These are phyloP conservation scores for Macropis europaea DNA, from an alignment of 2,888 invertebrate species.

Conservation along the genomic window DNA sequence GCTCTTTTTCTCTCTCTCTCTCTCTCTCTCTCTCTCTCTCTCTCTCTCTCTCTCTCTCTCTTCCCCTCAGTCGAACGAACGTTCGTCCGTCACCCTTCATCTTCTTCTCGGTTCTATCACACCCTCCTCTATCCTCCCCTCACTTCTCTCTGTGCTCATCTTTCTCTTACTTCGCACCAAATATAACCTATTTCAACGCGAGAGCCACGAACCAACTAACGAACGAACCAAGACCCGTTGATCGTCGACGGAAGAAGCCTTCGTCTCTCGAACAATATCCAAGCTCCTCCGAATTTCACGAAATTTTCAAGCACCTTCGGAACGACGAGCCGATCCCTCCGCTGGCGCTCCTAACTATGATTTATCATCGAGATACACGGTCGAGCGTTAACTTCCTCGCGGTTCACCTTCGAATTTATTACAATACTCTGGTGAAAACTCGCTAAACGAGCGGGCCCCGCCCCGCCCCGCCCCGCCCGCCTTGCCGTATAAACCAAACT, in stretches of 20 bases:
- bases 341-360: not conserved
- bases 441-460: not conserved
- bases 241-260: too few species aligned
- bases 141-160: not conserved
- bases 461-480: too few species aligned
- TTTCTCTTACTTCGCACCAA: not conserved
- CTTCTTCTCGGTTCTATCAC: not conserved
- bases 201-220: not conserved
- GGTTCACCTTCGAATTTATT: conserved; percentile 11
- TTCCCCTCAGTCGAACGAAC: not conserved
- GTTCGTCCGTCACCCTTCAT: not conserved
- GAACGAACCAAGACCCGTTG: too few species aligned
- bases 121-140: not conserved
- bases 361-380: not conserved
- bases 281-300: too few species aligned
- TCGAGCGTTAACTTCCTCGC: conserved; percentile 3
- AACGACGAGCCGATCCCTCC: not conserved
- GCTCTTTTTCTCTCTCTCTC: not conserved
- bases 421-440: conserved; percentile 1
- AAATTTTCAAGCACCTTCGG: not conserved
- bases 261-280: too few species aligned
- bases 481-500: conserved; percentile 3
- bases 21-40: not conserved
- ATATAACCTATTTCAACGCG: not conserved
- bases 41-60: not conserved